Base-by-base conservation (phyloP, 2,888 invertebrate species). In the Gasteruption jaculator region DNA sequence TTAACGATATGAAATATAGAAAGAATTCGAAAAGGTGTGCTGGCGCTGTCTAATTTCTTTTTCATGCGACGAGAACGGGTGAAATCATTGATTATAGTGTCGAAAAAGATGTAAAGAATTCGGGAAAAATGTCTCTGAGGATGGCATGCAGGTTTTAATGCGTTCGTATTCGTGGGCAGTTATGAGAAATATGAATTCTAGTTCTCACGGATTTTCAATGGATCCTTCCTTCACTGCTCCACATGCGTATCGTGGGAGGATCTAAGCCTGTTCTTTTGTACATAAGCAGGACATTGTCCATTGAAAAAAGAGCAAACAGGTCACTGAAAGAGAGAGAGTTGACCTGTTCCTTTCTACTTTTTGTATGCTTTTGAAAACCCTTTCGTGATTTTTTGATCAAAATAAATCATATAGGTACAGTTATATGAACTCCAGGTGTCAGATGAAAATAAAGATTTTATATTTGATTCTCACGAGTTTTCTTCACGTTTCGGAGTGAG, bases 221-320 rank as follows among this genome's bases (percentile, higher is more conserved):
- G 68, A 54, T 56, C 51, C 43, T 47, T 50, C 51, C 52, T 51
- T 55, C 56, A 58, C 57, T 61, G 59, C 58, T 66, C 63, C 63
- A 65, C 69, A 72, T 71, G 65, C 69, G 62, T 73, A 74, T 74
- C 74, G 74, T 74, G 74, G 74, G 74, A 74, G 74, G 71, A 71
- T 73, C 69, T 71, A 58, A n/a, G n/a, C n/a, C n/a, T n/a, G n/a
- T n/a, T n/a, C n/a, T n/a, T 68, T 73, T 73, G 69, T 68, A 48
- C 38, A 36, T 50, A 51, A 52, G 63, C 63, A 64, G 66, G 67
- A 67, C 68, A 67, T 61, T 69, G 68, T 64, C 68, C 68, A 68
- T 68, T 68, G 66, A 63, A 55, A 57, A 58, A 54, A n/a, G 58
- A 50, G 56, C 53, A 56, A 59, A 59, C 63, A 63, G 63, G 63